Conservation (phyloP, 1,140 invertebrate genomes). For the Stenopsyche tienmushanensis region DNA sequence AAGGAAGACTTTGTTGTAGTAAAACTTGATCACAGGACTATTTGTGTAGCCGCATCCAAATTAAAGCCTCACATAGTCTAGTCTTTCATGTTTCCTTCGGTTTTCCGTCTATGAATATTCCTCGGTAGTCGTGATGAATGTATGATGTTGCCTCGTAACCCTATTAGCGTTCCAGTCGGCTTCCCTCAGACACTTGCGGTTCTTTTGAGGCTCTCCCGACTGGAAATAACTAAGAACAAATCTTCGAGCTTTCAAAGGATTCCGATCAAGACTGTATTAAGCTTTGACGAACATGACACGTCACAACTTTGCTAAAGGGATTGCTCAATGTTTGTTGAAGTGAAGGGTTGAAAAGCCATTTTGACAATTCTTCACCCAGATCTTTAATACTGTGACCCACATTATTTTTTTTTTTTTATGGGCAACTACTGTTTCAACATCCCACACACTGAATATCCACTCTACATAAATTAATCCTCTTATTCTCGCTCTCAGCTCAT, state of each 20-base stretch:
- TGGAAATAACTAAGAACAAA: slow-evolving; percentile 18
- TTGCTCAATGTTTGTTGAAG: not conserved
- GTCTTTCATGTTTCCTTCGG: too few relatives aligned
- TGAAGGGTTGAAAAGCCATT: not conserved
- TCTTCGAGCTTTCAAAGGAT: slow-evolving; percentile 13
- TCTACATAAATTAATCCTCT: too few relatives aligned
- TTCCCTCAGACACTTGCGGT: slow-evolving; percentile 5
- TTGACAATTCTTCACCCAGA: not conserved
- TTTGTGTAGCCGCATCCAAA: too few relatives aligned
- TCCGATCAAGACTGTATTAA: not conserved
- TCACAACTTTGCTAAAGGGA: not conserved
- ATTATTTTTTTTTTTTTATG: not conserved
- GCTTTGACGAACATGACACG: not conserved
- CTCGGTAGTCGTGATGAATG: too few relatives aligned
- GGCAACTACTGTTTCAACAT: not conserved
- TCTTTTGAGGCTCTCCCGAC: slow-evolving; percentile 11
- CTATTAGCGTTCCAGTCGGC: slow-evolving; percentile 6
- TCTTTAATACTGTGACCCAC: not conserved
- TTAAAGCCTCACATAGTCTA: too few relatives aligned
- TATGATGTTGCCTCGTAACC: too few relatives aligned
- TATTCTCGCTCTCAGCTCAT: too few relatives aligned
- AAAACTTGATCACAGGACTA: too few relatives aligned
- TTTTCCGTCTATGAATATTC: too few relatives aligned
- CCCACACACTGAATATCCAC: too few relatives aligned
- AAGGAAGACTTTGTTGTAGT: too few relatives aligned